Evolutionary conservation across 2,888 invertebrate genomes (phyloP), one percentile per base, ranked within the genome.

Genomic region (Loripinus fragilis): DNA sequence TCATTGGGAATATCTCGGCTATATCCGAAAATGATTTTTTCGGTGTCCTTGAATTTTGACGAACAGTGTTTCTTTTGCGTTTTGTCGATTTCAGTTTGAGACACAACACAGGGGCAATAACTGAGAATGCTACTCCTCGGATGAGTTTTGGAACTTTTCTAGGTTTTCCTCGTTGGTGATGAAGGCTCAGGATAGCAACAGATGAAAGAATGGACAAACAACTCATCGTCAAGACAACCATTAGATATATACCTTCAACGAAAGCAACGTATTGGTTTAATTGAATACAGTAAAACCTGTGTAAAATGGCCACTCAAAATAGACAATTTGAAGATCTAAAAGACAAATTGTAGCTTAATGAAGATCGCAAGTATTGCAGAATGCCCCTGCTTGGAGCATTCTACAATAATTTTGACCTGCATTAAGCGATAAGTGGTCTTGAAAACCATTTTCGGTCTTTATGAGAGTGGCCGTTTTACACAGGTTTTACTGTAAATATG

Each of bases 181-280:
- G 91, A 17, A 92, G 86, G 76, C 91, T 89, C 23, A 92, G 86
- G 17, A 92, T 88, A 68, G 90, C 89, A 23, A 92, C 92, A 0
- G 92, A 90, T 17, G 90, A 89, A 12, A 92, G 81, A 35, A 92
- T 92, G 5, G 92, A 92, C 72, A 92, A 80, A 76, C 92, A 91
- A 71, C 91, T 91, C 82, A 91, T 90, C 10, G 91, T 87, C 76
- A 92, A 81, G 1, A 92, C 91, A 1, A 91, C 89, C 87, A 92
- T 91, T 66, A 92, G 85, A 73, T 92, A 92, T 35, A 92, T 90
- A 80, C 92, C 92, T 92, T 71, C 72, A 85, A 85, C n/a, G 38
- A 38, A 38, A 38, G 5, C 12, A 38, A 38, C 38, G 12, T 5
- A 38, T n/a, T n/a, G n/a, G n/a, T n/a, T n/a, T n/a, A n/a, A n/a